A percentile compares a stretch with the other conserved stretches of the same genome.
phyloP scores from a whole-genome alignment of 2,797 vertebrate genomes.

The Brachymystax lenok region DNA sequence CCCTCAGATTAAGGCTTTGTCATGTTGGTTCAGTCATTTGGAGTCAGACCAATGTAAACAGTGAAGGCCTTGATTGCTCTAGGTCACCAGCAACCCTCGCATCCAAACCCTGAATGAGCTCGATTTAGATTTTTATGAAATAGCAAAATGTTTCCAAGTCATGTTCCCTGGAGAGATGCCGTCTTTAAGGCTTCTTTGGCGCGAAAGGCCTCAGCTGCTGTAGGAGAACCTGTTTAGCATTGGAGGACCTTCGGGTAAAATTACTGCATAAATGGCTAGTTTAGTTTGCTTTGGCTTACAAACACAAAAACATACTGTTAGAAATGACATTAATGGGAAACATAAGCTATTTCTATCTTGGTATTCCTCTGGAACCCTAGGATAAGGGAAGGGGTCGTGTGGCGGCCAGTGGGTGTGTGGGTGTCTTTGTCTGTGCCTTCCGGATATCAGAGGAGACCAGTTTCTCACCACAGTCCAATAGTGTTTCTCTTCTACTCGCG shows the following conservation, averaged over 20 bases:
- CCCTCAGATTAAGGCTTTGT: constrained; percentile 53
- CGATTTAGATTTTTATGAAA: constrained; percentile 53
- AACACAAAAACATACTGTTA: constrained; percentile 13
- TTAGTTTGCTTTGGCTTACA: background rate
- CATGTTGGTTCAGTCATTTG: constrained; percentile 59
- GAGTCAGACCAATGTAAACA: constrained; percentile 63
- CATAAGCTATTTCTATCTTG: too few species aligned
- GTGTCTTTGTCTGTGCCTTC: too few species aligned
- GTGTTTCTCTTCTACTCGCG: constrained; percentile 34
- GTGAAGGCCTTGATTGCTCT: constrained; percentile 23
- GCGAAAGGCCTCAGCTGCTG: constrained; percentile 33
- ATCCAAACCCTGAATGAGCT: constrained; percentile 49
- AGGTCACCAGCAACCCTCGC: constrained; percentile 55
- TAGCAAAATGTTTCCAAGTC: constrained; percentile 55
- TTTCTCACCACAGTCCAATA: constrained; percentile 26
- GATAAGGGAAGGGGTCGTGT: too few species aligned
- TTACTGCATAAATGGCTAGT: background rate
- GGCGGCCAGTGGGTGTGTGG: too few species aligned
- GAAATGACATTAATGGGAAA: constrained; percentile 7
- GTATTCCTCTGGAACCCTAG: too few species aligned
- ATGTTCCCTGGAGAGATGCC: constrained; percentile 44
- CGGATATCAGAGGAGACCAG: constrained; percentile 7
- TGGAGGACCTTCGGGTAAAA: constrained; percentile 32
- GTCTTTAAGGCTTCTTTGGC: constrained; percentile 44
- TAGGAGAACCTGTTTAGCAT: constrained; percentile 29